Evolutionary conservation across 2,113 vertebrate species (phyloP).

Genomic region (Cariama cristata): DNA sequence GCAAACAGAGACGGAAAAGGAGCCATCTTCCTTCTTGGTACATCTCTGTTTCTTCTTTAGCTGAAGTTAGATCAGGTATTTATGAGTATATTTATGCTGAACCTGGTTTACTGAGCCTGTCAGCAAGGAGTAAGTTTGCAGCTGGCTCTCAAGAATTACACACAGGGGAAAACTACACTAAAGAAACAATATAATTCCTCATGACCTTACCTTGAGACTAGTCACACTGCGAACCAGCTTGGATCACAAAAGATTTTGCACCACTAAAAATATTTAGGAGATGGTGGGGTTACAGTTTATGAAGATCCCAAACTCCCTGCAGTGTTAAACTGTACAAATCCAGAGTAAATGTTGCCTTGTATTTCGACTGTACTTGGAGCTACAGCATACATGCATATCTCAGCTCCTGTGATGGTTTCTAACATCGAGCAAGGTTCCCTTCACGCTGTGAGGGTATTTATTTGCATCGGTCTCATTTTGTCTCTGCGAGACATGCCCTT

Average conservation of each 20-base stretch:
- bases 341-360: background rate
- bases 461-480: background rate
- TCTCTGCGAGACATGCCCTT: background rate
- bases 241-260: background rate
- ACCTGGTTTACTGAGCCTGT: background rate
- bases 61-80: background rate
- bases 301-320: background rate
- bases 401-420: background rate
- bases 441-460: background rate
- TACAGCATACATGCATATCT: background rate
- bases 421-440: background rate
- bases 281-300: background rate
- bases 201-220: background rate
- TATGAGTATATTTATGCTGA: background rate
- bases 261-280: background rate
- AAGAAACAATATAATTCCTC: background rate
- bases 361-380: background rate
- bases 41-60: background rate
- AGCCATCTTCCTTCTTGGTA: background rate
- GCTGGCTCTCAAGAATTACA: background rate
- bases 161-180: background rate
- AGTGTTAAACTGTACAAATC: background rate
- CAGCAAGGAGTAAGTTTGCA: background rate
- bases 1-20: background rate
- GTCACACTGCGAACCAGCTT: accelerated